Base-by-base conservation (phyloP, 1,140 invertebrate genomes). In the Brachionus rotundiformis region DNA sequence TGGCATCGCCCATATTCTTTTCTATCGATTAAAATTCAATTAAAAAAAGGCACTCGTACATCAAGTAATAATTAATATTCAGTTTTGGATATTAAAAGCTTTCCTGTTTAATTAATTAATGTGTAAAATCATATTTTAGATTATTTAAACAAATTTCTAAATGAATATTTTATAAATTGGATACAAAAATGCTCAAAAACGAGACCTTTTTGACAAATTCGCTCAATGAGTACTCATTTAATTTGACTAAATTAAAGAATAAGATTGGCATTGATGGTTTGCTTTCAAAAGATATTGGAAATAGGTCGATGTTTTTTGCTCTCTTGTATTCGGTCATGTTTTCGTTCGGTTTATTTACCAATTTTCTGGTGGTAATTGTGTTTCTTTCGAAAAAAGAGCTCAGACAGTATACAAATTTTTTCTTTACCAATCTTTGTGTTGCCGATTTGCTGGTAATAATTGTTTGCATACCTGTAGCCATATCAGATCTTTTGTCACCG, bases 331-430 rank as follows among this genome's bases (percentile, higher is more conserved):
- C 92, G 82, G 88, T 93, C 59, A 94, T 96, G 76, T 92, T 96
- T 90, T 90, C 93, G 71, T 89, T 94, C 77, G 94, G 94, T 6
- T 91, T 95, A 59, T 90, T 94, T 29, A 94, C 94, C 13, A 96
- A 96, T 86, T 89, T 94, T 59, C 92, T 95, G 91, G 94, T 97
- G 83, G 93, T 94, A 13, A 91, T 95, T 84, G 94, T 96, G 41
- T 94, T 97, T 63, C 90, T 94, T 82, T 92, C 92, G 84, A 93
- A 93, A 23, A 94, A 94, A 86, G 93, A 96, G 85, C 93, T 96
- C 92, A 90, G 94, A 84, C 96, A 94, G 87, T 95, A 94, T 47
- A 97, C 95, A 63, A 96, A 98, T 86, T 94, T 95, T 82, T 96
- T 96, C 86, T 91, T 98, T 54, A 80, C 84, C 8, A 85, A 84